phyloP scores from a whole-genome alignment of 2,797 vertebrate species.

The Gallinago stenura region DNA sequence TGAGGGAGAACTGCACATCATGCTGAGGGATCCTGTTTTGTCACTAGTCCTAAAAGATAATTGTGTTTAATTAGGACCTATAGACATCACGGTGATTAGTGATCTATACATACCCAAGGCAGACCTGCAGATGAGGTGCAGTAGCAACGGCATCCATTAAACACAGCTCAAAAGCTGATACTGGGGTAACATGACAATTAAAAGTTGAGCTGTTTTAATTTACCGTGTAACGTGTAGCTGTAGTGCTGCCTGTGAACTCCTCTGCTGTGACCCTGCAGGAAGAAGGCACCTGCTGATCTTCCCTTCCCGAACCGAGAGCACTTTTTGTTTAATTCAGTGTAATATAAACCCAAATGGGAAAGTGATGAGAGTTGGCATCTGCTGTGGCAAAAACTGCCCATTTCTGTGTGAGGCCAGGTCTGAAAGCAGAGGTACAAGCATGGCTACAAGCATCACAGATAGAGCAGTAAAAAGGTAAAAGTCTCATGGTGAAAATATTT shows the following conservation, averaged over 20 bases:
- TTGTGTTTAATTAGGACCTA: slow-evolving; percentile 36
- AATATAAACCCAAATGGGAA: neutral
- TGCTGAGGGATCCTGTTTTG: slow-evolving; percentile 24
- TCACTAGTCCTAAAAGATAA: slow-evolving; percentile 2
- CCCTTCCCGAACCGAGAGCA: neutral
- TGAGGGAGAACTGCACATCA: slow-evolving; percentile 32
- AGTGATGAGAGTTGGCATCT: neutral
- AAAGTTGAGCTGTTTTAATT: neutral
- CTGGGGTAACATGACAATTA: neutral
- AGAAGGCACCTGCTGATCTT: neutral
- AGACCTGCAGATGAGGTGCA: neutral
- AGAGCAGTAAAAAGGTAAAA: neutral
- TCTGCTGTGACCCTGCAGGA: neutral
- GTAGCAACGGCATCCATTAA: neutral
- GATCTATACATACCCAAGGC: slow-evolving; percentile 9
- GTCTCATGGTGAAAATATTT: neutral
- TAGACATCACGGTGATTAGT: slow-evolving; percentile 1
- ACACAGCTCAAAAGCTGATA: neutral
- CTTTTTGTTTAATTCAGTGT: neutral
- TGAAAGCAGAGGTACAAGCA: neutral
- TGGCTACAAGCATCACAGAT: neutral
- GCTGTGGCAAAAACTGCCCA: neutral
- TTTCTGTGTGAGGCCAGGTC: neutral
- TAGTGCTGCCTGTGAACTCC: neutral
- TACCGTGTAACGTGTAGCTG: neutral